A percentile compares a stretch with the other conserved stretches of the same genome.
Evolutionary conservation across 1,140 invertebrate genomes (phyloP).

Genomic region (Cydia fagiglandana): DNA sequence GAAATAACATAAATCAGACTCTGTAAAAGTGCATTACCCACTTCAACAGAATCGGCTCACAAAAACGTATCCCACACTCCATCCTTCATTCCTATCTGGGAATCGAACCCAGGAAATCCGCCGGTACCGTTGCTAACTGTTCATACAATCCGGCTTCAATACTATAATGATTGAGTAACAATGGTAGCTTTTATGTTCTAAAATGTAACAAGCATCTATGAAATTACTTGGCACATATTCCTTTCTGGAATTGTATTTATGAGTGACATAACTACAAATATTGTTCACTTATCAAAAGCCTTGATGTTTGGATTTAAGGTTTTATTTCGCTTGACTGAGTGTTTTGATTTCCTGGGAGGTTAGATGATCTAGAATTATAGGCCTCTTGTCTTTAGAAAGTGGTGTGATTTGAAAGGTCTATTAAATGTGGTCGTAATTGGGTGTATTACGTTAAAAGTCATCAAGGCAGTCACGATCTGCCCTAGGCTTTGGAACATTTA

Average conservation of each 20-base stretch:
- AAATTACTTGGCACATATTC: not conserved
- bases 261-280: not conserved
- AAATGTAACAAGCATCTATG: not conserved
- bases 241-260: not conserved
- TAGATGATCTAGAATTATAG: not conserved
- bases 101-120: constrained; percentile 71
- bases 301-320: not conserved
- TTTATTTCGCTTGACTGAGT: not conserved
- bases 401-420: not conserved
- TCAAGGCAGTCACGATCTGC: constrained; percentile 21
- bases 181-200: not conserved
- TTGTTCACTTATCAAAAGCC: not conserved
- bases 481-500: not conserved
- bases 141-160: constrained; percentile 54
- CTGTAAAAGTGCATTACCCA: not conserved
- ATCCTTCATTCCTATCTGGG: constrained; percentile 56
- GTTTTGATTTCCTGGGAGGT: not conserved
- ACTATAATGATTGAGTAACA: constrained; percentile 63
- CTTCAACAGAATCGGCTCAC: not conserved
- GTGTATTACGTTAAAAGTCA: not conserved
- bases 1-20: too few relatives aligned
- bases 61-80: constrained; percentile 11
- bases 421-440: not conserved
- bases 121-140: constrained; percentile 50
- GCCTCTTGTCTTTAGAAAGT: not conserved